Evolutionary conservation across 2,888 invertebrate genomes (phyloP), one percentile per base, ranked within the genome.

Genomic region (Phyllotreta cruciferae): DNA sequence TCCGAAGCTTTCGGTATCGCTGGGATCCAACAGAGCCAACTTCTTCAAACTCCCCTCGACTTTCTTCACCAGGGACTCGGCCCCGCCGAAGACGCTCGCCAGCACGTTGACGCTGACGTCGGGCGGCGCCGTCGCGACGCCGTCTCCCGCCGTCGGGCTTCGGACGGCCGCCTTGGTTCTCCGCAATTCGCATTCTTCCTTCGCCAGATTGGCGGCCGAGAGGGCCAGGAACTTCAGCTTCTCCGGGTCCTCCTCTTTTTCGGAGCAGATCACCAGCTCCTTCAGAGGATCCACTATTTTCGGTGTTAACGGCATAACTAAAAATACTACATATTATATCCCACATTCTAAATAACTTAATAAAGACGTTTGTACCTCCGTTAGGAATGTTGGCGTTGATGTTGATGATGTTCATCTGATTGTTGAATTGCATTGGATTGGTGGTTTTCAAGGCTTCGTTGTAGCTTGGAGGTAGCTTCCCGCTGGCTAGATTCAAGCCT

Each of bases 1-100:
- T 72, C 85, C 85, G 68, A 86, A 83, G 36, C 85, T 86, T 68
- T 88, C 88, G 72, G 88, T 88, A 74, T 89, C 90, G 67, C 87
- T 88, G 10, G 87, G 86, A 61, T 85, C 84, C 61, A 85, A 64
- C 81, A 83, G 54, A 79, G 82, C 58, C 70, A 79, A 81, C 56
- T 79, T 80, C 64, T 75, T 77, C 36, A 80, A 72, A n/a, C 74
- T 78, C 57, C 76, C 76, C 61, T 80, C 81, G 6, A 78, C 76
- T 73, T 79, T 80, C 62, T 78, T 80, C 5, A 80, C 77, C 47
- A 80, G 78, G 5, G 74, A 76, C 62, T 79, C 81, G 6, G 80
- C 79, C 14, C 79, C 79, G 45, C 79, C 76, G 71, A 81, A 82
- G 56, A 81, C 77, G 11, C 81, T 80, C 39, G 81, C 81, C 13